phyloP scores from a whole-genome alignment of 2,888 invertebrate species.

The Strigamia transsilvanica region DNA sequence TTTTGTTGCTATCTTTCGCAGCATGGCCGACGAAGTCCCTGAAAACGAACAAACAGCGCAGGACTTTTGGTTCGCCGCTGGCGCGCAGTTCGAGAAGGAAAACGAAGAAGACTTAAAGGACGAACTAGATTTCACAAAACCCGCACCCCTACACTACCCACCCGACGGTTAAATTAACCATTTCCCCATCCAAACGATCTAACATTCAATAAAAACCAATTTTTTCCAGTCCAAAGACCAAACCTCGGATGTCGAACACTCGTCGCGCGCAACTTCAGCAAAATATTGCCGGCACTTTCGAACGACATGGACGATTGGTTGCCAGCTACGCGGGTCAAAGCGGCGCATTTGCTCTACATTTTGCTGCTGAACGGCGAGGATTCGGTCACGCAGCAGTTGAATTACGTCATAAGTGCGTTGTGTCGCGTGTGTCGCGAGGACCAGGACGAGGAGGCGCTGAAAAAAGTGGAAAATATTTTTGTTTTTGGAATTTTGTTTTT shows the following conservation, averaged over 20 bases:
- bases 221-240: slow-evolving; percentile 74
- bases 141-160: slow-evolving; percentile 76
- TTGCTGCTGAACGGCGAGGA: slow-evolving; percentile 78
- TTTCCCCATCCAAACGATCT: no score
- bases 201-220: no score
- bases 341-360: slow-evolving; percentile 77
- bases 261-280: slow-evolving; percentile 77
- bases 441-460: slow-evolving; percentile 68
- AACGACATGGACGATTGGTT: slow-evolving; percentile 82
- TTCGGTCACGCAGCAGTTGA: slow-evolving; percentile 75
- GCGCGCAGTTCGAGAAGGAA: slow-evolving; percentile 81
- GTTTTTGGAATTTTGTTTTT: neutral
- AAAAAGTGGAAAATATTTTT: slow-evolving; percentile 11
- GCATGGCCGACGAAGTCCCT: slow-evolving; percentile 80
- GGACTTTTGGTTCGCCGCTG: slow-evolving; percentile 76
- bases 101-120: slow-evolving; percentile 88
- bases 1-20: slow-evolving; percentile 59
- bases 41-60: slow-evolving; percentile 74
- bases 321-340: slow-evolving; percentile 73
- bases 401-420: slow-evolving; percentile 70
- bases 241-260: slow-evolving; percentile 85
- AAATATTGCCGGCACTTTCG: slow-evolving; percentile 76
- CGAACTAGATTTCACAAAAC: slow-evolving; percentile 76
- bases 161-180: slow-evolving; percentile 54
- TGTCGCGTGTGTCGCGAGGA: slow-evolving; percentile 74